Conservation (phyloP, 1,140 invertebrate species). For the Sarcophaga bullata region DNA sequence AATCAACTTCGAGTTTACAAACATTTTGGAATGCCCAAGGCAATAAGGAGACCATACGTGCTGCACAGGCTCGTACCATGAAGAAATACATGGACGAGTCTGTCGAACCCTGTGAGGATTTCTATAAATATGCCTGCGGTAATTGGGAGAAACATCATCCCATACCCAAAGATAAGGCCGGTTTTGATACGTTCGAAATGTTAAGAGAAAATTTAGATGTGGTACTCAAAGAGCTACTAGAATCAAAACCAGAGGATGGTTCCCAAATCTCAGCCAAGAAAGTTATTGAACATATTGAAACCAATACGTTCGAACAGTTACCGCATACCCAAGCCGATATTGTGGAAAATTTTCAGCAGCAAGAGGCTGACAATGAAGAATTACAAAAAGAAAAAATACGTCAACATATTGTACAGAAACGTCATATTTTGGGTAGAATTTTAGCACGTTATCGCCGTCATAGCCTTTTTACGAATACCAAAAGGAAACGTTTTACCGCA, state of each 20-base stretch:
- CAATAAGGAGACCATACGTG: conserved; percentile 67
- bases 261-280: conserved; percentile 30
- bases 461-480: conserved; percentile 49
- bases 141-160: conserved; percentile 86
- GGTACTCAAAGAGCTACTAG: conserved; percentile 75
- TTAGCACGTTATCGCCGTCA: conserved; percentile 57
- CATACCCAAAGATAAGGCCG: conserved; percentile 84
- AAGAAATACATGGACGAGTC: conserved; percentile 79
- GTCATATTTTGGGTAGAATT: conserved; percentile 51
- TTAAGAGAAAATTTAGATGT: conserved; percentile 79
- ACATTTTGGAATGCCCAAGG: conserved; percentile 69
- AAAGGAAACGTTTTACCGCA: conserved; percentile 44
- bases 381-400: conserved; percentile 32
- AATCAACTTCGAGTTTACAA: conserved; percentile 53
- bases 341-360: conserved; percentile 13
- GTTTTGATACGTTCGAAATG: conserved; percentile 85
- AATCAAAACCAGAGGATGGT: conserved; percentile 62
- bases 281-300: conserved; percentile 34
- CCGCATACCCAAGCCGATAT: conserved; percentile 39
- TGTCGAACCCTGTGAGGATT: conserved; percentile 88
- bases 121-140: conserved; percentile 91
- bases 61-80: conserved; percentile 75
- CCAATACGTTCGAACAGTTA: conserved; percentile 43
- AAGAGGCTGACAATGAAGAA: background rate
- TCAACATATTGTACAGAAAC: conserved; percentile 52